Base-by-base conservation (phyloP, 2,113 vertebrate genomes). In the Hippocampus mohnikei region DNA sequence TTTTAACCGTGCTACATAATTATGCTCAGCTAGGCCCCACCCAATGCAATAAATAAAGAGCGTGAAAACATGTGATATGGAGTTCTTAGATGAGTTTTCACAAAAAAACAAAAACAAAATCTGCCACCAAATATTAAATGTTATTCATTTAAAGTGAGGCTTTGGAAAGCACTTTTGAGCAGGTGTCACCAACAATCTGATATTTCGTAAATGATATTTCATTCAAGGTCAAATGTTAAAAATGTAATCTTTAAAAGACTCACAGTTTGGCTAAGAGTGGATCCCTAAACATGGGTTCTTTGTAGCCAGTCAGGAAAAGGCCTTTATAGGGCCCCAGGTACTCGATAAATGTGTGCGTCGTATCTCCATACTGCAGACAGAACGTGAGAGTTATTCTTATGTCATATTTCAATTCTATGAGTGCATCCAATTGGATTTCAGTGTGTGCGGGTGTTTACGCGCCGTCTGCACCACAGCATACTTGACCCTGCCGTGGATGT, bases 261-360 rank as follows among this genome's bases (percentile, higher is more conserved):
- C 84, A 94, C 94, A 94, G 88, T 78, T 78, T 92, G 73, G 86
- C 25, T 63, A 93, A 84, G 66, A 93, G 73, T 33, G 90, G 85
- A 74, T 94, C 91, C 73, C 67, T 88, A 56, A 87, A 91, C 69
- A 93, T 76, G 29, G 93, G 90, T 73, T 93, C 81, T 69, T 85
- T 89, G 86, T 92, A 94, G 74, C 90, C 87, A 0, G 94, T 92
- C 64, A 94, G 88, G 84, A 94, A 94, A 50, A 89, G 75, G 56
- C 94, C 93, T 77, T 89, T 91, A 85, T 93, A 94, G 55, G 91
- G 89, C 52, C 80, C 75, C 41, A 94, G 81, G 84, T 92, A 92
- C 80, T 94, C 94, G 21, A 94, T 79, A 10, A 94, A 77, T 0
- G 94, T 94, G 80, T 94, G 94, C 50, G 92, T 94, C 16, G 93